Base-by-base conservation (phyloP, 2,797 vertebrate genomes). In the Parauchenoglanis ngamensis region DNA sequence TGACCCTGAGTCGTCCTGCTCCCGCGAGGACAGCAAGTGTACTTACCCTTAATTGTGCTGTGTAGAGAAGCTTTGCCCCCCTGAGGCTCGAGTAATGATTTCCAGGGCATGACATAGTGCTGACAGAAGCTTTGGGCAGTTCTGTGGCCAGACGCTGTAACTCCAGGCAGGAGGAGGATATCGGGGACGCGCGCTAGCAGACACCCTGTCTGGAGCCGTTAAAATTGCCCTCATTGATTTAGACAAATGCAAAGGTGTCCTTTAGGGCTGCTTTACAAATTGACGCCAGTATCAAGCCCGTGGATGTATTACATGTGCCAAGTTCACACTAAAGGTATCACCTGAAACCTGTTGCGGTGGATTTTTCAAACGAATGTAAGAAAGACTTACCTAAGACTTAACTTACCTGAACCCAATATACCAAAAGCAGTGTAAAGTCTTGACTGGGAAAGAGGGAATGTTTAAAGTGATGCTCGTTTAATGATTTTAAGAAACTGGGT, bases 181-280 rank as follows among this genome's bases (percentile, higher is more conserved):
- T 93, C 93, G 92, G 91, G 92, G 92, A 93, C 91, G 79, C 90
- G 88, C 90, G 81, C 91, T 77, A 87, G 90, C 93, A 94, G 94
- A 94, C 93, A 89, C 92, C 91, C 95, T 92, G 95, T 93, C 94
- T 95, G 95, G 94, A 94, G 94, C 94, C 94, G 89, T 92, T 89
- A 93, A 94, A 94, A 93, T 93, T 92, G 93, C 92, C 91, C 90
- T 92, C 92, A 95, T 95, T 94, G 95, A 96, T 95, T 94, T 92
- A 95, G 95, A 94, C 94, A 91, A 94, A 95, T 94, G 94, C 93
- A 92, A 91, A 90, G 93, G 92, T 92, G 92, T 92, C 92, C 92
- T 92, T 92, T 90, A 93, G 93, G 93, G 94, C 94, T 93, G 89
- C 86, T 92, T 91, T 90, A 89, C 92, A 94, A 95, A 94, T 94